Conservation (phyloP, 2,113 vertebrate genomes). For the Chaenocephalus aceratus region DNA sequence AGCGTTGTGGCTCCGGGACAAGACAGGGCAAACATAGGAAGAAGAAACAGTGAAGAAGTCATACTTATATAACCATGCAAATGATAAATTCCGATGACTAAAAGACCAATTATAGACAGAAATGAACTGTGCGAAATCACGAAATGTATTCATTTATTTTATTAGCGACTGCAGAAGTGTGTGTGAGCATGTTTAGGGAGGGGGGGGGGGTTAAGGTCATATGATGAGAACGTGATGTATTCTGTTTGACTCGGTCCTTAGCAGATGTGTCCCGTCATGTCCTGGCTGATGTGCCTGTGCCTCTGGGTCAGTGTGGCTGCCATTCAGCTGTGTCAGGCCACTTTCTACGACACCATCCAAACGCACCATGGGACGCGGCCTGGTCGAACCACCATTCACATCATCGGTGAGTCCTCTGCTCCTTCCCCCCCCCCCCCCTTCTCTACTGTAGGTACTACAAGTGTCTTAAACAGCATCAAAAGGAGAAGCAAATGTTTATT, state of each 20-base stretch:
- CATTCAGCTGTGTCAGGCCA: conserved; percentile 93
- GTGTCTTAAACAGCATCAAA: neutral
- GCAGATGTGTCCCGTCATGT: conserved; percentile 97
- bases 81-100: conserved; percentile 66
- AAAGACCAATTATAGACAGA: conserved; percentile 34
- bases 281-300: conserved; percentile 95
- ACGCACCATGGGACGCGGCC: conserved; percentile 93
- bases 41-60: conserved; percentile 61
- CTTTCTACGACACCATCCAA: conserved; percentile 93
- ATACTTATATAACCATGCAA: conserved; percentile 74
- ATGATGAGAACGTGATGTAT: conserved; percentile 50
- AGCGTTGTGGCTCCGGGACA: conserved; percentile 69
- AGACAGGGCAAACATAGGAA: conserved; percentile 63
- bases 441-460: neutral
- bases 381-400: conserved; percentile 86
- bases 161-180: conserved; percentile 7
- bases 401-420: conserved; percentile 76
- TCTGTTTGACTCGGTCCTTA: conserved; percentile 71
- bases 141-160: conserved; percentile 10
- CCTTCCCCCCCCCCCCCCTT: neutral
- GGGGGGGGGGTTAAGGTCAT: conserved; percentile 22
- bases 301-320: conserved; percentile 91
- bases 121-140: conserved; percentile 8
- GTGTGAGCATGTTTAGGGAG: neutral
- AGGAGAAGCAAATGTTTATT: neutral